These are phyloP conservation scores for Pholis gunnellus DNA, from an alignment of 2,113 vertebrate species.

Conservation along the genomic window DNA sequence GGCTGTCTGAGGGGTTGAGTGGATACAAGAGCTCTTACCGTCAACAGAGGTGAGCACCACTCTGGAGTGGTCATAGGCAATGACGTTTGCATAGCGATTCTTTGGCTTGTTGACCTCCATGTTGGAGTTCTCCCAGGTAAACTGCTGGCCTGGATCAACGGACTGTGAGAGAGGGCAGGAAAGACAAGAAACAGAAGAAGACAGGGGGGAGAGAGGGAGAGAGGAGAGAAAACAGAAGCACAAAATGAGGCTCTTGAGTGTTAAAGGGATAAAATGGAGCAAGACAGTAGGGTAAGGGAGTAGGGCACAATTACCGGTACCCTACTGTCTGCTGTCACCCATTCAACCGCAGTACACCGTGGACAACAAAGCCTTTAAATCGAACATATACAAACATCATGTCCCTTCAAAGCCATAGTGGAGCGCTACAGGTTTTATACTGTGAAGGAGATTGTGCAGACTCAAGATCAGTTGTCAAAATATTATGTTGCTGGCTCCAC, in stretches of 20 bases:
- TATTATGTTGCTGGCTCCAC: neutral
- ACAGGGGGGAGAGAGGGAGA: neutral
- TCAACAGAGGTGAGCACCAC: constrained; percentile 95
- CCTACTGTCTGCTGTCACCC: constrained; percentile 14
- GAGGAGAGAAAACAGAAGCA: constrained; percentile 18
- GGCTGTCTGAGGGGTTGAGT: constrained; percentile 35
- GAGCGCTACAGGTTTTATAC: constrained; percentile 13
- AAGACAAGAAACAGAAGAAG: constrained; percentile 12
- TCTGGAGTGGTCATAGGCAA: constrained; percentile 95
- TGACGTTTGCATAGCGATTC: constrained; percentile 98
- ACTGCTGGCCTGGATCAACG: constrained; percentile 96
- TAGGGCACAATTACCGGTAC: constrained; percentile 8
- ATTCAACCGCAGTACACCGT: neutral
- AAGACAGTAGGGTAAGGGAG: neutral
- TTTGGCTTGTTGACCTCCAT: constrained; percentile 98
- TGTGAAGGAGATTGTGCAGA: neutral
- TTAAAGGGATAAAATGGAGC: constrained; percentile 9
- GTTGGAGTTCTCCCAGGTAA: constrained; percentile 98
- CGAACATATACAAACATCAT: constrained; percentile 22
- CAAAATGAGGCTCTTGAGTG: constrained; percentile 30
- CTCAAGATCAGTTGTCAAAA: constrained; percentile 3
- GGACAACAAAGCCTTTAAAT: constrained; percentile 39
- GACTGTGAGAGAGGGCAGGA: constrained; percentile 82
- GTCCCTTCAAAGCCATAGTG: constrained; percentile 28
- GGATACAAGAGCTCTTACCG: constrained; percentile 82